phyloP scores from a whole-genome alignment of 2,797 vertebrate species.

The Erethizon dorsatum region DNA sequence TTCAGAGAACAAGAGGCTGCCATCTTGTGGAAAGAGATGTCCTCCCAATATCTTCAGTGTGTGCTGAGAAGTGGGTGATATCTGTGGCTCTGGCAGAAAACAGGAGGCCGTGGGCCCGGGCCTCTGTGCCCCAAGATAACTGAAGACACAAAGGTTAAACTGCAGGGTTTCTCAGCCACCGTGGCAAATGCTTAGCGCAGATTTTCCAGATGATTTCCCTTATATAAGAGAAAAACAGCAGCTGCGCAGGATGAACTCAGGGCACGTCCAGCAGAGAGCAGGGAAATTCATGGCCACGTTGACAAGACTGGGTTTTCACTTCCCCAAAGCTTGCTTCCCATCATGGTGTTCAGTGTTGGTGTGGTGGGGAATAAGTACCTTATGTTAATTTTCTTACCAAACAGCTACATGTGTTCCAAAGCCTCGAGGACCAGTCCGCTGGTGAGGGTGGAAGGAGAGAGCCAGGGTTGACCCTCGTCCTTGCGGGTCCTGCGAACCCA shows the following conservation, averaged over 20 bases:
- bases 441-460: background rate
- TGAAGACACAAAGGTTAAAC: background rate
- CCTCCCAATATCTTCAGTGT: background rate
- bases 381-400: background rate
- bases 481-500: background rate
- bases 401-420: background rate
- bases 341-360: background rate
- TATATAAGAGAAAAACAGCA: background rate
- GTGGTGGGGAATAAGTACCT: too few species aligned
- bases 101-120: background rate
- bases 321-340: background rate
- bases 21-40: background rate
- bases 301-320: background rate
- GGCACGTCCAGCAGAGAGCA: background rate
- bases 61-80: background rate
- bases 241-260: background rate
- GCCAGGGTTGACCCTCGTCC: background rate
- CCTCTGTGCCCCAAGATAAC: background rate
- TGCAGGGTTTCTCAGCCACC: background rate
- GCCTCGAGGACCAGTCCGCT: background rate
- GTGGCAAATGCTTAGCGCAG: background rate
- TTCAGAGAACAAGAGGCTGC: background rate
- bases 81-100: background rate
- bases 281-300: background rate
- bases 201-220: slow-evolving; percentile 14